Evolutionary conservation across 2,888 invertebrate species (phyloP), one percentile per base, ranked within the genome.

Genomic region (Drosophila vallismaia): DNA sequence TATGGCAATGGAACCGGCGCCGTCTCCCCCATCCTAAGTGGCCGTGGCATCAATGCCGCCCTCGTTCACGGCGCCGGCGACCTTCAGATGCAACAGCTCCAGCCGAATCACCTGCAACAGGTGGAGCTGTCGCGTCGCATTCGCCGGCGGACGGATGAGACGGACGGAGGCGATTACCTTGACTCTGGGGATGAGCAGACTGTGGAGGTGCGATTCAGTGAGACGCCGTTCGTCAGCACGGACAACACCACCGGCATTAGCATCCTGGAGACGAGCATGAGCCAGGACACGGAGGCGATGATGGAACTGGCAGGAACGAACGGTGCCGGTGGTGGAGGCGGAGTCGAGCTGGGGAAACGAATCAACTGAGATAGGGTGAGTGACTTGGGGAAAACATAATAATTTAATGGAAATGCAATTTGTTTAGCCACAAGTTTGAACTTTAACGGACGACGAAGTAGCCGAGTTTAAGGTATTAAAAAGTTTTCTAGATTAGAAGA

Each of bases 181-280:
- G 89, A 91, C 52, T 91, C 91, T 0, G 83, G 81, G 24, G 90
- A 91, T 33, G 91, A 91, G 66, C 89, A 90, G 44, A 90, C 91
- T 1, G 86, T 90, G 0, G 91, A 91, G 72, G 89, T 91, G 77
- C 89, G 90, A 52, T 90, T 91, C 73, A 88, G 79, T 26, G 91
- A 91, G 59, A 91, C 91, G 2, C 91, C 90, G 0, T 91, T 91
- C 33, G 89, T 90, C 56, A 91, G 91, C 71, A 90, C 91, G 26
- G 91, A 91, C 52, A 91, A 90, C 56, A 85, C 90, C 33, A 91
- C 91, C 9, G 89, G 84, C 33, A 83, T 87, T 48, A 90, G 90
- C 58, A 78, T 85, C 55, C 66, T 91, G 60, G 91, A 91, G 59
- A 80, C 86, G 31, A 89, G 73, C 51, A 55, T 60, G 7, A 71